Evolutionary conservation across 2,113 vertebrate species (phyloP).

Genomic region (Hypanus sabinus): DNA sequence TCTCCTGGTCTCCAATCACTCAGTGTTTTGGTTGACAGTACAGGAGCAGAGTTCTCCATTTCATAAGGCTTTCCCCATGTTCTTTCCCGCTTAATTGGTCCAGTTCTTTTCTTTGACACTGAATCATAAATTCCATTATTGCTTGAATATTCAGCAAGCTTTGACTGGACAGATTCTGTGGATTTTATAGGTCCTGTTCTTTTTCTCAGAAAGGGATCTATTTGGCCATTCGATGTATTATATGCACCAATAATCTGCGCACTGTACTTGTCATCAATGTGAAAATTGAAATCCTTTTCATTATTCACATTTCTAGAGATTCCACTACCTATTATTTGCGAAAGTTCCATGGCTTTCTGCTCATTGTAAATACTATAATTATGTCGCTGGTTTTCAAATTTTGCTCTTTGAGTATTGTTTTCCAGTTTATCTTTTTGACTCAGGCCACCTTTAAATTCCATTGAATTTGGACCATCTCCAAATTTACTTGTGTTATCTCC

Average conservation of each 20-base stretch:
- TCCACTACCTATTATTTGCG: constrained; percentile 58
- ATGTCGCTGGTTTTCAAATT: constrained; percentile 65
- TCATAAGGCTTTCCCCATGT: constrained; percentile 71
- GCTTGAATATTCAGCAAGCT: constrained; percentile 58
- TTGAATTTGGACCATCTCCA: constrained; percentile 51
- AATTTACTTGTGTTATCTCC: constrained; percentile 63
- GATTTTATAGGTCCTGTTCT: constrained; percentile 83
- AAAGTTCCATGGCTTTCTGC: constrained; percentile 48
- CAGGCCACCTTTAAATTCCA: constrained; percentile 62
- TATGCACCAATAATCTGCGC: constrained; percentile 56
- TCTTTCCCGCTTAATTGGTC: constrained; percentile 75
- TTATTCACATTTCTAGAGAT: constrained; percentile 58
- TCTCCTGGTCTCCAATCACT: constrained; percentile 84
- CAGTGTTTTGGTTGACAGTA: constrained; percentile 40
- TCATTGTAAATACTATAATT: constrained; percentile 67
- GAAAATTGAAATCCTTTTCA: constrained; percentile 59
- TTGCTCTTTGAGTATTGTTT: constrained; percentile 65
- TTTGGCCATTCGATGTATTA: constrained; percentile 75
- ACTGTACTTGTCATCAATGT: constrained; percentile 59
- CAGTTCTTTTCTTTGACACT: constrained; percentile 72
- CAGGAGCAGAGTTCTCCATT: constrained; percentile 48
- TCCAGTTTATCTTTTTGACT: constrained; percentile 58
- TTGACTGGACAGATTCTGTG: constrained; percentile 45
- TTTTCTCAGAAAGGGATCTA: constrained; percentile 62
- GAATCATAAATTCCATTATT: constrained; percentile 65